Base-by-base conservation (phyloP, 2,113 vertebrate genomes). In the Epinephelus fuscoguttatus region DNA sequence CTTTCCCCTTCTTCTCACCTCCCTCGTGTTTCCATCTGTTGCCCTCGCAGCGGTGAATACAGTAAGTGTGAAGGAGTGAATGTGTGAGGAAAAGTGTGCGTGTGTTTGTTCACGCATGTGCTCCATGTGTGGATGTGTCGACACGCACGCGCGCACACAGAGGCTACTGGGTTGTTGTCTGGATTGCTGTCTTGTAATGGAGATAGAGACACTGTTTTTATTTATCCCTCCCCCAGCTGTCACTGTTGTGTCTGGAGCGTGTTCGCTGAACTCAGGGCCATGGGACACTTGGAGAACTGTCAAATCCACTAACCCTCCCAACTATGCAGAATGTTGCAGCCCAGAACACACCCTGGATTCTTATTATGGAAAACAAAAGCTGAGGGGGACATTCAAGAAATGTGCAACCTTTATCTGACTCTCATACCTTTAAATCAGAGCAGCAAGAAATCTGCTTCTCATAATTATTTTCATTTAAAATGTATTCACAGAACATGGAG, bases 211-310 rank as follows among this genome's bases (percentile, higher is more conserved):
- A 95, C 94, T 96, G 96, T 96, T 97, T 97, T 97, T 97, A 97
- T 98, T 97, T 97, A 96, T 96, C 95, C 82, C 81, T 57, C 92
- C 70, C 88, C 88, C 98, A 98, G 97, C 97, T 99, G 98, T 98
- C 96, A 95, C 94, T 98, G 97, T 99, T 98, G 97, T 98, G 98
- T 98, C 97, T 99, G 97, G 96, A 95, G 96, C 88, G 79, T 89
- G 73, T 81, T 93, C 64, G 89, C 84, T 94, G 93, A 95, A 94
- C 94, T 76, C 88, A 89, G 13, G 79, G 94, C 93, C 94, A 96
- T 66, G 59, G 15, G 94, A 96, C 94, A 94, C 91, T 42, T 92
- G 94, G 95, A 97, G 95, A 95, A 92, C 86, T 92, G 91, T 97
- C 95, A 96, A 96, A 95, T 96, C 91, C 93, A 93, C 90, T 89